Base-by-base conservation (phyloP, 2,113 vertebrate species). In the Brachypteracias leptosomus region DNA sequence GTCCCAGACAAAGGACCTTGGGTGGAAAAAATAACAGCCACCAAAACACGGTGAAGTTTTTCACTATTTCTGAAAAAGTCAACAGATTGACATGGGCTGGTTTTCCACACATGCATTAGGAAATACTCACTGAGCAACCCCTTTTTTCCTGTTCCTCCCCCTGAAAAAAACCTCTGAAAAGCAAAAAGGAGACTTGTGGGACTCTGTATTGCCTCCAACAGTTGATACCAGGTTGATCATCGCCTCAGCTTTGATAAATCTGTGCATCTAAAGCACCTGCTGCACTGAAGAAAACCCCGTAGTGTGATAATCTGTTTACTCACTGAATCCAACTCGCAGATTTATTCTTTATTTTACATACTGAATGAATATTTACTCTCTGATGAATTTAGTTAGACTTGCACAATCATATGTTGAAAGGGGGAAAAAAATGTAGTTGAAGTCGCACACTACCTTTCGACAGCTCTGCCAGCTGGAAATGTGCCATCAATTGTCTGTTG, bases 391-490 rank as follows among this genome's bases (percentile, higher is more conserved):
- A 81, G 52, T 81, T 26, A 92, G 79, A 94, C 90, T 93, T 93
- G 73, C 66, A 89, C n/a, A 93, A 91, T 95, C 91, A 66, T 75
- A 88, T 21, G 36, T 65, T 90, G 76, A 68, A 94, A 89, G 7
- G 21, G 44, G 18, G 44, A 10, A 6, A 3, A 5, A 4, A 7
- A 61, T 28, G n/a, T 89, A 63, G 82, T 2, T 87, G 82, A 96
- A 97, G 88, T 89, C 38, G 61, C 52, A 75, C 8, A 66, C 92
- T 93, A 97, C 97, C 95, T 94, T 96, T 92, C n/a, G 1, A 91
- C 75, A 82, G 77, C 75, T 91, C 79, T 93, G 92, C 95, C 96
- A 97, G 92, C 78, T 97, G 96, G 95, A 97, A 93, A 86, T 40
- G 84, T 13, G 87, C 93, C 96, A 96, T 93, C 93, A 94, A 81